A percentile compares a stretch with the other conserved stretches of the same genome.
phyloP scores from a whole-genome alignment of 2,113 vertebrate genomes.

The Nesoenas mayeri region DNA sequence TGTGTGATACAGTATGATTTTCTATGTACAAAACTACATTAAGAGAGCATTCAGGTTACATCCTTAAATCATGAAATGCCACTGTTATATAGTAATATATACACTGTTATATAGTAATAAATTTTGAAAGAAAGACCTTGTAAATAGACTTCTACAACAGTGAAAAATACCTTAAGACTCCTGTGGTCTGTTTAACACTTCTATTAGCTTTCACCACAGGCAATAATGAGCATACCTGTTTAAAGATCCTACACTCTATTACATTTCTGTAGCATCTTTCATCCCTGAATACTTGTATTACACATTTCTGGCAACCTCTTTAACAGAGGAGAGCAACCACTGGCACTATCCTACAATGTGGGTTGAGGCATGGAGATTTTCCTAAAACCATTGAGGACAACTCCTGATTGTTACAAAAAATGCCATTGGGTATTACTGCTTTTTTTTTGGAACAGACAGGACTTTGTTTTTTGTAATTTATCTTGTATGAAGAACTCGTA shows the following conservation, averaged over 20 bases:
- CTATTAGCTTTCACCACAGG: not conserved
- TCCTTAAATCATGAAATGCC: not conserved
- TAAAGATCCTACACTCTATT: not conserved
- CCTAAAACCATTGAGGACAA: not conserved
- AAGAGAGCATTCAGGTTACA: not conserved
- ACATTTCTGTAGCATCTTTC: constrained; percentile 1
- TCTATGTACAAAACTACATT: not conserved
- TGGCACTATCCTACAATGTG: not conserved
- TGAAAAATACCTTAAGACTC: not conserved
- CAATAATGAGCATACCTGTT: not conserved
- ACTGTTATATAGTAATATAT: not conserved
- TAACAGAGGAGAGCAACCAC: not conserved
- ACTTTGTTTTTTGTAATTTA: not conserved
- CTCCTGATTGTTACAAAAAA: not conserved
- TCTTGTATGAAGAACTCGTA: not conserved
- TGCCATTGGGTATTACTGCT: not conserved
- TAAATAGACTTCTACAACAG: not conserved
- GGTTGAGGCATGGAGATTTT: not conserved
- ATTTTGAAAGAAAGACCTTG: not conserved
- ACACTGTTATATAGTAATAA: not conserved
- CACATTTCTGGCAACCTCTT: not conserved
- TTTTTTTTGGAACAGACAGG: not conserved
- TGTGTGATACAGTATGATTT: not conserved
- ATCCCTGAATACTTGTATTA: not conserved
- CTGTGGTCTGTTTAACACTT: not conserved